Evolutionary conservation across 2,113 vertebrate genomes (phyloP).

Genomic region (Noctilio leporinus): DNA sequence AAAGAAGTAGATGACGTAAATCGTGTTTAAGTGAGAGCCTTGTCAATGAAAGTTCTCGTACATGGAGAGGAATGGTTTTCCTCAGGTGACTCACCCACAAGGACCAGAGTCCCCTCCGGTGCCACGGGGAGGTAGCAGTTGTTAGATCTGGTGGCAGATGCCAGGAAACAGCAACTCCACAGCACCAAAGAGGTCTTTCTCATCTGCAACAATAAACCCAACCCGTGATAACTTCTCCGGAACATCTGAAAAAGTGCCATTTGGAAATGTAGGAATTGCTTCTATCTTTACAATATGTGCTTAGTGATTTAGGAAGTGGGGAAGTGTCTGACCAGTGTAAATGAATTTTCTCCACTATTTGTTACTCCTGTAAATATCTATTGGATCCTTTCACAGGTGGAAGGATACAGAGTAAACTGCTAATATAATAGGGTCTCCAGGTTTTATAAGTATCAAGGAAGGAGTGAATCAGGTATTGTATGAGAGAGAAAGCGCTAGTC

Average conservation of each 20-base stretch:
- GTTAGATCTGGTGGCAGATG: background rate
- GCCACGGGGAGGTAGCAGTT: background rate
- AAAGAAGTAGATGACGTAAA: background rate
- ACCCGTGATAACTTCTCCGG: background rate
- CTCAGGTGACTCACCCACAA: background rate
- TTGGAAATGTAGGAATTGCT: background rate
- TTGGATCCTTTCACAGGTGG: background rate
- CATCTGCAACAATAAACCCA: background rate
- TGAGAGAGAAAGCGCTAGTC: background rate
- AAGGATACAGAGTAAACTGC: background rate
- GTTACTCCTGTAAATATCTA: background rate
- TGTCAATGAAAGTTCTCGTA: background rate
- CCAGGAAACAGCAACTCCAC: background rate
- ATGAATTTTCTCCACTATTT: background rate
- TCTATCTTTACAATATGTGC: background rate
- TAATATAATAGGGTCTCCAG: background rate
- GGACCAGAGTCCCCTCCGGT: background rate
- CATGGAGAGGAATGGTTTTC: background rate
- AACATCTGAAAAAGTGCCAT: background rate
- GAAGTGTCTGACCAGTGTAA: background rate
- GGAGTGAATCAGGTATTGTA: too few relatives aligned
- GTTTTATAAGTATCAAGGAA: background rate
- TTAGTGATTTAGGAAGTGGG: background rate
- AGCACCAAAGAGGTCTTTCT: background rate
- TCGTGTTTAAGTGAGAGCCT: background rate